Evolutionary conservation across 2,888 invertebrate species (phyloP).

Genomic region (Heliconius ethilla): DNA sequence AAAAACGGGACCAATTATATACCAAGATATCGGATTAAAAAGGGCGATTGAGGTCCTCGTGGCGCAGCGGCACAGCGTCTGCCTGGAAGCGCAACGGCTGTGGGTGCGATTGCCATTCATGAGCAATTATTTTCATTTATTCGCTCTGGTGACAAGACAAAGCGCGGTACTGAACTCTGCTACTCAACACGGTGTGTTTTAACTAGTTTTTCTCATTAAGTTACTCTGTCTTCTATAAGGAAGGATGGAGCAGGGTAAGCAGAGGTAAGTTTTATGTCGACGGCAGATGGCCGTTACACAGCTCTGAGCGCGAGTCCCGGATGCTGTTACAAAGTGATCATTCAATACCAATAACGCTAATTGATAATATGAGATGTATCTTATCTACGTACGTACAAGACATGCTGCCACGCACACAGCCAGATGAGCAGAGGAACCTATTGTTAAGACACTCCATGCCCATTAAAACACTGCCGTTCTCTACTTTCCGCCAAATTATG

Average conservation of each 20-base stretch:
- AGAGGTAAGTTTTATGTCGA: too few species aligned
- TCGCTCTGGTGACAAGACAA: too few species aligned
- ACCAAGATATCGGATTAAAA: not conserved
- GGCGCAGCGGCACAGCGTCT: not conserved
- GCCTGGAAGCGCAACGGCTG: not conserved
- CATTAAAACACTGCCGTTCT: too few species aligned
- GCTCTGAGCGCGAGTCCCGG: not conserved
- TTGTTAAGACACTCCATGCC: not conserved
- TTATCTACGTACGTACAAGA: not conserved
- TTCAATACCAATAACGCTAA: not conserved
- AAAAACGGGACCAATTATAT: conserved; percentile 9
- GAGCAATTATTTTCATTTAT: not conserved
- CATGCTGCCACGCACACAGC: too few species aligned
- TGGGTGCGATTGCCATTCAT: too few species aligned
- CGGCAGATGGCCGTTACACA: not conserved
- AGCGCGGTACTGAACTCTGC: not conserved
- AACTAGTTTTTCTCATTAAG: not conserved
- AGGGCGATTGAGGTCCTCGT: not conserved
- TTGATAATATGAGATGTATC: not conserved
- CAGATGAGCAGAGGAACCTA: too few species aligned
- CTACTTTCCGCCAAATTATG: too few species aligned
- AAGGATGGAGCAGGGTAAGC: too few species aligned
- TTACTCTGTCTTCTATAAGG: too few species aligned
- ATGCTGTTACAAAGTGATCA: not conserved
- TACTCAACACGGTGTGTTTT: not conserved